phyloP scores from a whole-genome alignment of 2,888 invertebrate genomes.

The Lamellibrachia columna region DNA sequence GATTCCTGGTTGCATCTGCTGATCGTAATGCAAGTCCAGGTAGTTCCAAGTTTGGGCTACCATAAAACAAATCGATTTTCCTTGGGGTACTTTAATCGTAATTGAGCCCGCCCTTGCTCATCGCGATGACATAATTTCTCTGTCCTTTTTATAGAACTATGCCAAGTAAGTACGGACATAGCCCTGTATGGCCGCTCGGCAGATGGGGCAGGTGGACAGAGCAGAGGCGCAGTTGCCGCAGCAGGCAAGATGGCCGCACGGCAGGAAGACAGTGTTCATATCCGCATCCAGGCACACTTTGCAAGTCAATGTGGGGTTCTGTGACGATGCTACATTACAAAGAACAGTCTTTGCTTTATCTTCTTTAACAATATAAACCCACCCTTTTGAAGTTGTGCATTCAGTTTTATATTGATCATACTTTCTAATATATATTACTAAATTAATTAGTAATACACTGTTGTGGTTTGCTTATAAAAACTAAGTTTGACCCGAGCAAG shows the following conservation, averaged over 20 bases:
- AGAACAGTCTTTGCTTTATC: not conserved
- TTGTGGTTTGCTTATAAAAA: too few species aligned
- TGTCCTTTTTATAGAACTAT: not conserved
- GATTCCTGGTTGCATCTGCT: too few species aligned
- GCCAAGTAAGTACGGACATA: constrained; percentile 70
- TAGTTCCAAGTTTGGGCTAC: too few species aligned
- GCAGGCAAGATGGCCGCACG: constrained; percentile 92
- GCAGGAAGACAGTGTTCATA: constrained; percentile 87
- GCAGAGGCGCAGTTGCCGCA: constrained; percentile 90
- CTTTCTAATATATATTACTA: too few species aligned
- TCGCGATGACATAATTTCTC: not conserved
- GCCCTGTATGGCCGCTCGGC: constrained; percentile 82
- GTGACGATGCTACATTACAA: not conserved
- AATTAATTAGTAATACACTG: too few species aligned
- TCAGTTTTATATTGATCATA: too few species aligned
- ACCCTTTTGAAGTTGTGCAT: too few species aligned
- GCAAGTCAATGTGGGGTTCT: constrained; percentile 68
- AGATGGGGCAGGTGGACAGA: constrained; percentile 84
- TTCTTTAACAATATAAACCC: too few species aligned
- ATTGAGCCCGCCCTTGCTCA: not conserved
- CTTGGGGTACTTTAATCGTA: not conserved
- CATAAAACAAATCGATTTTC: too few species aligned
- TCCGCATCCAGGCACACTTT: constrained; percentile 95
- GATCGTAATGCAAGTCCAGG: too few species aligned
- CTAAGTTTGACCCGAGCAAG: too few species aligned